Percentiles rank a stretch among this genome's conserved stretches.
Evolutionary conservation across 2,797 vertebrate species (phyloP).

Genomic region (Rhabdomys pumilio): DNA sequence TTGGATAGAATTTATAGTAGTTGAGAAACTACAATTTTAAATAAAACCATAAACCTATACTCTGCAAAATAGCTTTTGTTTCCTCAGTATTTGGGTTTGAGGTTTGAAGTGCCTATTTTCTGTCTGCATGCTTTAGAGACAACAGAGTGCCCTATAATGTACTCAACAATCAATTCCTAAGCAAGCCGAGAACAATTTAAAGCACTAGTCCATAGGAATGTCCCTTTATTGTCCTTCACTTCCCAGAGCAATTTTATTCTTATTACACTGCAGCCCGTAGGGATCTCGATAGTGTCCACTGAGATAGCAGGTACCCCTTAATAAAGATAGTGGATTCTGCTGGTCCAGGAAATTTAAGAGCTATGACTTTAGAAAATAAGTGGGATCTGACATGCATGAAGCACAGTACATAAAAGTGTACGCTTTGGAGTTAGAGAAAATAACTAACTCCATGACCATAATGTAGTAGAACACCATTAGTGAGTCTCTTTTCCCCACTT

Average conservation of each 20-base stretch:
- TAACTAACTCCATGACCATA: background rate
- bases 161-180: constrained; percentile 19
- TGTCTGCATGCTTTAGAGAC: background rate
- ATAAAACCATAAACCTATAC: background rate
- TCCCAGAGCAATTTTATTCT: constrained; percentile 77
- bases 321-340: background rate
- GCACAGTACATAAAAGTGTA: background rate
- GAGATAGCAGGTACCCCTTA: constrained; percentile 38
- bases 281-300: background rate
- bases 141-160: background rate
- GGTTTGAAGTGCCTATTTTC: constrained; percentile 15
- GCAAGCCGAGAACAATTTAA: constrained; percentile 52
- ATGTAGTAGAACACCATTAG: background rate
- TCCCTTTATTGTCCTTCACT: constrained; percentile 69
- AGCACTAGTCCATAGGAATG: constrained; percentile 5
- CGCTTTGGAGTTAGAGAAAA: background rate
- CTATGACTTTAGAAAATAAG: background rate
- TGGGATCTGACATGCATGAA: background rate
- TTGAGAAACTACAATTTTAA: background rate
- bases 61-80: background rate
- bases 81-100: background rate
- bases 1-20: background rate
- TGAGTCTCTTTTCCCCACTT: background rate
- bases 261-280: constrained; percentile 48
- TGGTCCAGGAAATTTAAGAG: constrained; percentile 15